A percentile compares a stretch with the other conserved stretches of the same genome.
phyloP scores from a whole-genome alignment of 2,888 invertebrate genomes.

The Drosophila diplacantha region DNA sequence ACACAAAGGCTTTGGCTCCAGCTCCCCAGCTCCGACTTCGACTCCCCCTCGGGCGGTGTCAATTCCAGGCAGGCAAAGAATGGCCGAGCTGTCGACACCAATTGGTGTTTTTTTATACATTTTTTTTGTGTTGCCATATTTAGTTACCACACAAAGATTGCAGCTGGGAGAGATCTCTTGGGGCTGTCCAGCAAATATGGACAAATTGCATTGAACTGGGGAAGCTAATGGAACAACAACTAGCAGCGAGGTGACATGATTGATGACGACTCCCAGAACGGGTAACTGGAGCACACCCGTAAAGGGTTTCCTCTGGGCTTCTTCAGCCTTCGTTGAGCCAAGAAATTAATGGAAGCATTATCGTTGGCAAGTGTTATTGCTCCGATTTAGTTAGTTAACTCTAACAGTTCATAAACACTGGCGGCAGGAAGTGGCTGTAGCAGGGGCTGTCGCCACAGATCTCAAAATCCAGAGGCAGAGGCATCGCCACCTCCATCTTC shows the following conservation, averaged over 20 bases:
- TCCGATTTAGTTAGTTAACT: conserved; percentile 73
- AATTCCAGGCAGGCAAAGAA: conserved; percentile 34
- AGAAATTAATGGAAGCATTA: conserved; percentile 26
- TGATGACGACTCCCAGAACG: conserved; percentile 17
- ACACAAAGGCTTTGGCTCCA: conserved; percentile 14
- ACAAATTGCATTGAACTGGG: conserved; percentile 64
- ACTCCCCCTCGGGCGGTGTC: conserved; percentile 29
- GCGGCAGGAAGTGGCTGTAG: conserved; percentile 10
- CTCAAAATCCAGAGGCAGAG: background rate
- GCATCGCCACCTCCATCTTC: conserved; percentile 45
- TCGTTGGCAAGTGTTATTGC: conserved; percentile 40
- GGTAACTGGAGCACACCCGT: background rate
- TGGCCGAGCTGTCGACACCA: conserved; percentile 37
- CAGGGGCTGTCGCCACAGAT: conserved; percentile 5
- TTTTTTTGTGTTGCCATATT: conserved; percentile 50
- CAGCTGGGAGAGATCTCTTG: conserved; percentile 1
- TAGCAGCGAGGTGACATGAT: conserved; percentile 18
- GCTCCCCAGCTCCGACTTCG: background rate
- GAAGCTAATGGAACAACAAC: conserved; percentile 15
- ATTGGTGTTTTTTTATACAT: conserved; percentile 22
- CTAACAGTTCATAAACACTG: conserved; percentile 71
- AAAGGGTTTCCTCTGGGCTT: background rate
- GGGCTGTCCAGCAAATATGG: conserved; percentile 51
- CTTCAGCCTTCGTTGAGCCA: conserved; percentile 35
- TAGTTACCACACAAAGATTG: conserved; percentile 50